Conservation (phyloP, 2,888 invertebrate genomes). For the Cistogaster globosa region DNA sequence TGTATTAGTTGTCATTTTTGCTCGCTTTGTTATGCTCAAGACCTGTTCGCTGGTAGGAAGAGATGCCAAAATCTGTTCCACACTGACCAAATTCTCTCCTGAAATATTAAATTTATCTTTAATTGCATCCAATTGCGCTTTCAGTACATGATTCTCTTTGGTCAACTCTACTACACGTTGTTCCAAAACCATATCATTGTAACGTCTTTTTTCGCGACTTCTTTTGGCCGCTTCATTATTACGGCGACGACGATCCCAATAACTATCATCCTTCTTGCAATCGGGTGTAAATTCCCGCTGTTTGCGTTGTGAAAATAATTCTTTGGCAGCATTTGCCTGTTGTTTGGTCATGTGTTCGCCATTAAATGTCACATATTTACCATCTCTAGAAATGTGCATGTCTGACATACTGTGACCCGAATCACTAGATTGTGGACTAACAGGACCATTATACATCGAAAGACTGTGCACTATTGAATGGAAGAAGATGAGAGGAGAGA, state of each 20-base stretch:
- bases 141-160: slow-evolving; percentile 96
- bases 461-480: slow-evolving; percentile 76
- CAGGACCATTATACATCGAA: slow-evolving; percentile 79
- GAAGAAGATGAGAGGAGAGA: background rate
- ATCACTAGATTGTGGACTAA: slow-evolving; percentile 83
- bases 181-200: slow-evolving; percentile 98
- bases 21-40: slow-evolving; percentile 91
- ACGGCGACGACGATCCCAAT: slow-evolving; percentile 97
- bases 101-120: slow-evolving; percentile 96
- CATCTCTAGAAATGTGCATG: slow-evolving; percentile 68
- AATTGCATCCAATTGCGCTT: slow-evolving; percentile 95
- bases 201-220: slow-evolving; percentile 97
- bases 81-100: slow-evolving; percentile 92
- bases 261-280: slow-evolving; percentile 97
- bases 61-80: slow-evolving; percentile 94
- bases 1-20: slow-evolving; percentile 74
- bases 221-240: slow-evolving; percentile 99
- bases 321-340: slow-evolving; percentile 86
- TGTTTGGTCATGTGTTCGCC: slow-evolving; percentile 78
- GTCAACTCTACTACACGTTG: slow-evolving; percentile 96
- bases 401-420: slow-evolving; percentile 82
- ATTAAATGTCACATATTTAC: slow-evolving; percentile 69
- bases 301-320: slow-evolving; percentile 94
- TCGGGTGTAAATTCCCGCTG: slow-evolving; percentile 98
- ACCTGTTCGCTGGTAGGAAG: slow-evolving; percentile 93